Evolutionary conservation across 2,113 vertebrate genomes (phyloP).

Genomic region (Rattus norvegicus): GRCr8 NC_086027.1:111268501-111269000

Average conservation of each 20-base stretch:
- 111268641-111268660: conserved; percentile 61
- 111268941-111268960: conserved; percentile 71
- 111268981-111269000: conserved; percentile 73
- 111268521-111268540: conserved; percentile 43
- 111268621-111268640: conserved; percentile 77
- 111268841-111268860: conserved; percentile 72
- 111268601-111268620: conserved; percentile 42
- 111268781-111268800: conserved; percentile 74
- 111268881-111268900: conserved; percentile 76
- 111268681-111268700: conserved; percentile 67
- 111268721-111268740: conserved; percentile 74
- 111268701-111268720: conserved; percentile 75
- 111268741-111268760: conserved; percentile 80
- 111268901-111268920: conserved; percentile 58
- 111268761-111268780: conserved; percentile 74
- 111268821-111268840: conserved; percentile 69
- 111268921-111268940: conserved; percentile 66
- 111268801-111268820: conserved; percentile 74
- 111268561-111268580: conserved; percentile 29
- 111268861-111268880: conserved; percentile 57
- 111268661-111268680: conserved; percentile 66
- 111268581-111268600: conserved; percentile 61
- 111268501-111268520: conserved; percentile 41
- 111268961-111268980: conserved; percentile 77
- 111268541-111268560: conserved; percentile 41